Evolutionary conservation across 2,888 invertebrate genomes (phyloP), one percentile per base, ranked within the genome.

Genomic region (Drosophila tripunctata): DNA sequence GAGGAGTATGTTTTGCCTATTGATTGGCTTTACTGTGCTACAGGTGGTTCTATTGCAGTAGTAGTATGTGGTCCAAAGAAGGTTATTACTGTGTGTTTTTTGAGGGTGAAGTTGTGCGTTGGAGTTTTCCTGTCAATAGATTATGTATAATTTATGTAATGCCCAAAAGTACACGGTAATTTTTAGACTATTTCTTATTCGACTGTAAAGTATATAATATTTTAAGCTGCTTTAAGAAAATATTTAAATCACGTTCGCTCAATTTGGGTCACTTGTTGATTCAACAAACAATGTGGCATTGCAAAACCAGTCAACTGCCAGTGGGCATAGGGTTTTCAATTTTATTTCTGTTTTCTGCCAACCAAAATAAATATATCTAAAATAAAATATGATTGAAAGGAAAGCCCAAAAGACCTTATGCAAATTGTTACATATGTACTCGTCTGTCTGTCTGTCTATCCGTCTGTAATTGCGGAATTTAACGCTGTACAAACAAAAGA

Each of bases 71-170:
- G n/a, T n/a, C n/a, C n/a, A n/a, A n/a, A n/a, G n/a, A n/a, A n/a
- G 69, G 33, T 50, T 67, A 22, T 58, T 47, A 40, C 41, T 58
- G 52, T 30, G 31, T 47, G 12, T 48, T 52, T 44, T 62, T n/a
- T n/a, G n/a, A n/a, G 78, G 79, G 66, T 79, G 78, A 75, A 79
- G 75, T 80, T 80, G 60, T 78, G 78, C 80, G 75, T 72, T 79
- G 78, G 72, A 75, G 72, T 78, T 72, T 77, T 88, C 88, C 89
- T 89, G 78, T 48, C 65, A 66, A 67, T 17, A 14, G 15, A 40
- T 8, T 24, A 35, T 15, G 24, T 0, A 19, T 2, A 5, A 17
- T n/a, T 2, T n/a, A n/a, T n/a, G n/a, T n/a, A n/a, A n/a, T n/a
- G n/a, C 4, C 2, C 21, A 1, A 12, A 8, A 2, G 7, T 2